Evolutionary conservation across 2,888 invertebrate genomes (phyloP).

Genomic region (Coelogynopora nodosa): DNA sequence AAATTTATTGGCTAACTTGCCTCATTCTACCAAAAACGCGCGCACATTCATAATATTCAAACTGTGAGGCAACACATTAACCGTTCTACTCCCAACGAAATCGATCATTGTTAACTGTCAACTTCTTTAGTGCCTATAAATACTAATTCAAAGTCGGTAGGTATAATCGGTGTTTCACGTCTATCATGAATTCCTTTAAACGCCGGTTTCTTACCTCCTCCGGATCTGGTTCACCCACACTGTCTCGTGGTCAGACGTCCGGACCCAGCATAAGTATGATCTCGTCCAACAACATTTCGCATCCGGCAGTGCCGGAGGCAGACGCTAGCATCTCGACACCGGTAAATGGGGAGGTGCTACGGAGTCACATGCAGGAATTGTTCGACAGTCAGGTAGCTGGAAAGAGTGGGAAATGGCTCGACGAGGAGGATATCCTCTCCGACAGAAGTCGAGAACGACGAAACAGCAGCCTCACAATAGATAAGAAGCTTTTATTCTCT

Average conservation of each 20-base stretch:
- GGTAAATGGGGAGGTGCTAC: background rate
- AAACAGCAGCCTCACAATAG: background rate
- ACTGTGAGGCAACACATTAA: too few relatives aligned
- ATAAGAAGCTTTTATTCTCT: background rate
- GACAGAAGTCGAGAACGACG: background rate
- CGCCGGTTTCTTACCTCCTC: background rate
- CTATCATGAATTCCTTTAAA: conserved; percentile 19
- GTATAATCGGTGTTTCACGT: too few relatives aligned
- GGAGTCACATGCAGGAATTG: conserved; percentile 14
- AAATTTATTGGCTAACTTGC: too few relatives aligned
- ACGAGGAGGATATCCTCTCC: background rate
- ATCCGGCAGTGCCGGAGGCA: background rate
- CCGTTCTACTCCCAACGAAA: too few relatives aligned
- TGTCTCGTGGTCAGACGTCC: background rate
- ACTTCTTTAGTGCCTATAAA: too few relatives aligned
- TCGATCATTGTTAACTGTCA: too few relatives aligned
- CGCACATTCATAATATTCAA: too few relatives aligned
- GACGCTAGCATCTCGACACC: background rate
- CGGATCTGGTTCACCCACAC: background rate
- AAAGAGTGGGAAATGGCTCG: background rate
- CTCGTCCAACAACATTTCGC: background rate
- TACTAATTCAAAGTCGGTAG: too few relatives aligned
- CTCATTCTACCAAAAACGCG: too few relatives aligned
- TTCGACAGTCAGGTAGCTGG: background rate
- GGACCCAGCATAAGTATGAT: background rate